Base-by-base conservation (phyloP, 2,888 invertebrate species). In the Drosophila neutralis region DNA sequence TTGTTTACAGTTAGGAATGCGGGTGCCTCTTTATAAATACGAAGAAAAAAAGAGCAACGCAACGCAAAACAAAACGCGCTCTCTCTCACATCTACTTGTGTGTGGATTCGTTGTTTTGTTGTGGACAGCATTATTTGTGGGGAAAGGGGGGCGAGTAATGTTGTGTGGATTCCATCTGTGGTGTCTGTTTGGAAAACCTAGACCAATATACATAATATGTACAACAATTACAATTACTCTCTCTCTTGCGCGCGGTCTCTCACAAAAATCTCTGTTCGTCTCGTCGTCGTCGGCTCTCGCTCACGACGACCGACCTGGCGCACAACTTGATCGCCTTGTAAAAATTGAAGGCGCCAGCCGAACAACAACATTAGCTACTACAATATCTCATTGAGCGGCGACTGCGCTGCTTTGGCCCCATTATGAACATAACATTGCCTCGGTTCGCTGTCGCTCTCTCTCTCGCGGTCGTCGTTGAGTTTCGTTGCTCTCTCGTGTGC, bases 291-390 rank as follows among this genome's bases (percentile, higher is more conserved):
- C 24, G 45, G 31, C 51, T 62, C 80, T 72, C 18, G 57, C 77
- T 76, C 77, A 70, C 62, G 61, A 24, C 24, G 15, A 15, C 45
- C 24, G 45, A 81, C 69, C 78, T 80, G 88, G 71, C 80, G 73
- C 83, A 73, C 78, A 87, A 87, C 83, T 89, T 90, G 88, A 83
- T 89, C 83, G 89, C 89, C 90, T 90, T 87, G 90, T 79, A 78
- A 73, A 70, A 82, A 72, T 76, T 70, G 66, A 76, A 79, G 84
- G 82, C 82, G 85, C 80, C 75, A 80, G 58, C 74, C 57, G 69
- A 65, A 27, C 64, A 69, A 36, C 61, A 56, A 60, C 45, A 42
- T 53, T 52, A 63, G 53, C 59, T 64, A 58, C 64, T 40, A 21
- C 57, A 31, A 58, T 64, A 78, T 67, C 76, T 61, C 67, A 78